phyloP scores from a whole-genome alignment of 2,888 invertebrate species.

The Tolmerus cingulatus region DNA sequence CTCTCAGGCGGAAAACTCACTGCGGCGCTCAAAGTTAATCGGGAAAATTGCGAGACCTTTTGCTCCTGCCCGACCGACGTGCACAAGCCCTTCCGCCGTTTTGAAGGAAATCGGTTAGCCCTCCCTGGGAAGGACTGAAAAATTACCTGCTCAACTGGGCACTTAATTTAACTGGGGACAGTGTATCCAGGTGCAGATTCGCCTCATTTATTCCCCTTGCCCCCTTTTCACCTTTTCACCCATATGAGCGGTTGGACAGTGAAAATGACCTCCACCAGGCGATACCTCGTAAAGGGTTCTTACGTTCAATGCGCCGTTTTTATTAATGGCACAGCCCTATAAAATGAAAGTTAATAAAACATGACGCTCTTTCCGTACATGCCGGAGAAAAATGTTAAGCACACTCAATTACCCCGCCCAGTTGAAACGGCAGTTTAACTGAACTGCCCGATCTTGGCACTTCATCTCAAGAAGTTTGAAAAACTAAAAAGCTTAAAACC shows the following conservation, averaged over 20 bases:
- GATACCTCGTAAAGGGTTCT: background rate
- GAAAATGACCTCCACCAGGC: background rate
- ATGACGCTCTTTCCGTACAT: background rate
- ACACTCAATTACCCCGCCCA: background rate
- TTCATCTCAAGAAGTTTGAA: too few species aligned
- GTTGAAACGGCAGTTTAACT: background rate
- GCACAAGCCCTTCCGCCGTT: background rate
- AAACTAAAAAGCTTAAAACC: too few species aligned
- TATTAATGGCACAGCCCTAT: background rate
- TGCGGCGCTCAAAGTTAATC: background rate
- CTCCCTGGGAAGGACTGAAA: background rate
- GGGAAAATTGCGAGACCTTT: background rate
- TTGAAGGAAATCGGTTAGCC: background rate
- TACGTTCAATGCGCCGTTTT: background rate
- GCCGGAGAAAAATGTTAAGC: background rate
- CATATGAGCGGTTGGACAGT: background rate
- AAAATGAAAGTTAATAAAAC: background rate
- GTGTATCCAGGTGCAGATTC: background rate
- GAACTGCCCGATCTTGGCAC: background rate
- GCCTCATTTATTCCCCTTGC: background rate
- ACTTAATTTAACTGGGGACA: background rate
- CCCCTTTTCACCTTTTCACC: background rate
- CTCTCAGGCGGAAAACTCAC: background rate
- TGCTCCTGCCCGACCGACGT: background rate
- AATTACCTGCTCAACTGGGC: background rate